Conservation (phyloP, 2,888 invertebrate species). For the Lepidochrysops patricia region DNA sequence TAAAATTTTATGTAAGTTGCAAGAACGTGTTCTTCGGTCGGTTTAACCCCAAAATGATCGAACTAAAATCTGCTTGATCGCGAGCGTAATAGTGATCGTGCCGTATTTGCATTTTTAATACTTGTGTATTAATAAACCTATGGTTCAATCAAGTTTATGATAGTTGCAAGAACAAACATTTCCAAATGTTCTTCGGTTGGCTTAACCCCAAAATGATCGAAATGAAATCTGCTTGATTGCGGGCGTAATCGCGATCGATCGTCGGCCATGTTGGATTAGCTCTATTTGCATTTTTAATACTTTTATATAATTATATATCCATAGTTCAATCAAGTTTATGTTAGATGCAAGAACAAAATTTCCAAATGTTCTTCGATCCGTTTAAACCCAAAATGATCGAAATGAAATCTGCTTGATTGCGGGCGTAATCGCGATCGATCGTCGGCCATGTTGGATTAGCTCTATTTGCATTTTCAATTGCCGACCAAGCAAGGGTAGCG, state of each 20-base stretch:
- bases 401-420: slow-evolving; percentile 13
- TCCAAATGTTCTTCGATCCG: not conserved
- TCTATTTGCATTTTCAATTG: slow-evolving; percentile 58
- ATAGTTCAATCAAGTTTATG: too few relatives aligned
- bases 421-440: slow-evolving; percentile 9
- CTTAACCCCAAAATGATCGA: not conserved
- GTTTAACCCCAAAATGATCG: too few relatives aligned
- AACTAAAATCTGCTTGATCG: too few relatives aligned
- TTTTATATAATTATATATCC: too few relatives aligned
- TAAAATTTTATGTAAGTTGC: too few relatives aligned
- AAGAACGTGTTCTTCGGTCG: too few relatives aligned
- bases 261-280: slow-evolving; percentile 48
- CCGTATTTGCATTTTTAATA: too few relatives aligned
- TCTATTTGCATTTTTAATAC: slow-evolving; percentile 60
- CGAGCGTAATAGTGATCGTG: too few relatives aligned
- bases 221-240: slow-evolving; percentile 13
- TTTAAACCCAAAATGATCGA: not conserved
- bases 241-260: slow-evolving; percentile 9
- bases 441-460: slow-evolving; percentile 48
- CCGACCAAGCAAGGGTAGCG: slow-evolving; percentile 34
- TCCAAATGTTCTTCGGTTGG: not conserved
- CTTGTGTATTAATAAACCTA: too few relatives aligned
- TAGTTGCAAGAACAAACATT: not conserved
- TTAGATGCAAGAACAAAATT: not conserved
- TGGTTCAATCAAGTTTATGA: too few relatives aligned